Conservation (phyloP, 2,888 invertebrate genomes). For the Leptopilina syphax region DNA sequence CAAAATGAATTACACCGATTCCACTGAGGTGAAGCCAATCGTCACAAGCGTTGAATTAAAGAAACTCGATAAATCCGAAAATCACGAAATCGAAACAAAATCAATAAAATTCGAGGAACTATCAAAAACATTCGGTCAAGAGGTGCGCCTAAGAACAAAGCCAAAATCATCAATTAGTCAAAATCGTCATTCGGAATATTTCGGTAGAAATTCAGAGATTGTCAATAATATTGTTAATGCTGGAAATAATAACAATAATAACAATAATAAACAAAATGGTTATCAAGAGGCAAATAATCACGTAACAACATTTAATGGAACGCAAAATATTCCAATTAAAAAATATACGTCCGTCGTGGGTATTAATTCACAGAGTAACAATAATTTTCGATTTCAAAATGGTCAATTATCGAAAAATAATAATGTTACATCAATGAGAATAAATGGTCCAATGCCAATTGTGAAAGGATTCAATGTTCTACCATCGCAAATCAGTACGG, state of each 20-base stretch:
- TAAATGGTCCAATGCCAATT: conserved; percentile 58
- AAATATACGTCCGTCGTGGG: conserved; percentile 69
- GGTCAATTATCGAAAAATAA: conserved; percentile 49
- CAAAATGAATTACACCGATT: conserved; percentile 40
- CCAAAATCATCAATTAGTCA: conserved; percentile 54
- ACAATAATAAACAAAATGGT: conserved; percentile 53
- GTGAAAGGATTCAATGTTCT: conserved; percentile 65
- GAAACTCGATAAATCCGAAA: conserved; percentile 45
- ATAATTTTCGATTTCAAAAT: conserved; percentile 27
- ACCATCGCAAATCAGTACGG: conserved; percentile 44
- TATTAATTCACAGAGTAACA: conserved; percentile 53
- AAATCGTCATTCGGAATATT: conserved; percentile 64
- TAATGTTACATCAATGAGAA: conserved; percentile 41
- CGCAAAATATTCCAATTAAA: conserved; percentile 48
- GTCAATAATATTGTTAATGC: conserved; percentile 42
- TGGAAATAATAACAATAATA: background rate
- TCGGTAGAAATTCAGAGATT: conserved; percentile 51
- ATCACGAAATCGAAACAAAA: conserved; percentile 61
- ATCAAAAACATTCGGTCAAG: conserved; percentile 69
- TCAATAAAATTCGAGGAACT: conserved; percentile 69
- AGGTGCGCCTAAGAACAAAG: conserved; percentile 62
- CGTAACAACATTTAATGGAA: conserved; percentile 21
- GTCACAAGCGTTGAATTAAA: conserved; percentile 48
- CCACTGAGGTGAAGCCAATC: conserved; percentile 36
- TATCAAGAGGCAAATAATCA: background rate